Evolutionary conservation across 35 echinoderm and acorn worm species (phyloP).

Genomic region (Anneissia japonica): DNA sequence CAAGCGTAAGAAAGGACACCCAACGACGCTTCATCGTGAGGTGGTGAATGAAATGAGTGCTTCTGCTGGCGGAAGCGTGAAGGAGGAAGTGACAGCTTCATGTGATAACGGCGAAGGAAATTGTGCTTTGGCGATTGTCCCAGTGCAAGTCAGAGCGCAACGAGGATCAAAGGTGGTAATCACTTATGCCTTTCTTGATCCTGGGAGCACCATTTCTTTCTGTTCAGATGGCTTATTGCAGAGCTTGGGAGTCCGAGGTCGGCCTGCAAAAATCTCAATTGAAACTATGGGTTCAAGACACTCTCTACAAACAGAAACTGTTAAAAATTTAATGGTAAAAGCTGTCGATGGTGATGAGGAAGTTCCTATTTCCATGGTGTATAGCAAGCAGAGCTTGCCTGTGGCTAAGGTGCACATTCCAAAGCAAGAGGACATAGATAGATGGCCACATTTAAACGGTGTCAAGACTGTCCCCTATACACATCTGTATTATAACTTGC

Average conservation of each 20-base stretch:
- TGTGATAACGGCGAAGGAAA: not conserved
- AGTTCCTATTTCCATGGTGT: constrained; percentile 8
- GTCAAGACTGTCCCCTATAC: too few species aligned
- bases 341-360: not conserved
- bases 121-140: too few species aligned
- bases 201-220: constrained; percentile 3
- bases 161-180: not conserved
- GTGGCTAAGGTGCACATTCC: constrained; percentile 3
- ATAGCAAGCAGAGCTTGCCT: constrained; percentile 13
- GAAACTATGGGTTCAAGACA: constrained; percentile 1
- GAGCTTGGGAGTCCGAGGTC: not conserved
- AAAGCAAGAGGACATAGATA: constrained; percentile 23
- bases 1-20: too few species aligned
- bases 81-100: not conserved
- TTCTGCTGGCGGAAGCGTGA: too few species aligned
- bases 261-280: not conserved
- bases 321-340: not conserved
- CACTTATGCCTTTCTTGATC: constrained; percentile 37
- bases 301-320: not conserved
- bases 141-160: too few species aligned
- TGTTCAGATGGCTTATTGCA: not conserved
- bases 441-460: too few species aligned
- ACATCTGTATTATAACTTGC: too few species aligned
- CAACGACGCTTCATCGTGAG: too few species aligned
- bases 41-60: too few species aligned